These are phyloP conservation scores for Trachymyrmex septentrionalis DNA, from an alignment of 1,140 invertebrate species.

Conservation along the genomic window DNA sequence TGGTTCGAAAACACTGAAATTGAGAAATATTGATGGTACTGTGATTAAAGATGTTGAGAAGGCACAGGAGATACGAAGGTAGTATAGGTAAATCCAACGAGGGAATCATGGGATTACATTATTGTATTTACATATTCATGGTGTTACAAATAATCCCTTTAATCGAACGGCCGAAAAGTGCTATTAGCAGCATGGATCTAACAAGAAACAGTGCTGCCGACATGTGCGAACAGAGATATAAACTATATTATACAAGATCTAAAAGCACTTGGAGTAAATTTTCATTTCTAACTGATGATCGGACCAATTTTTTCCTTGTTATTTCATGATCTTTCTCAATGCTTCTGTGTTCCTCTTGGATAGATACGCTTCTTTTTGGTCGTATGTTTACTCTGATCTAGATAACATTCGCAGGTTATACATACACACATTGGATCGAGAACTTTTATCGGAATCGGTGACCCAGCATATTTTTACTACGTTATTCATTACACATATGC, in stretches of 20 bases:
- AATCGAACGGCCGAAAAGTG: constrained; percentile 71
- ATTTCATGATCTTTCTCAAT: constrained; percentile 56
- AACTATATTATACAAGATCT: constrained; percentile 47
- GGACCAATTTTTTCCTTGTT: constrained; percentile 70
- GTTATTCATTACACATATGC: constrained; percentile 62
- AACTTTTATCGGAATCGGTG: constrained; percentile 73
- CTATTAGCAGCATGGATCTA: constrained; percentile 73
- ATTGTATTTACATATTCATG: constrained; percentile 31
- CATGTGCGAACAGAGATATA: constrained; percentile 43
- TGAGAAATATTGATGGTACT: constrained; percentile 40
- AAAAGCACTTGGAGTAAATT: constrained; percentile 33
- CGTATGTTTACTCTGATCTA: constrained; percentile 64
- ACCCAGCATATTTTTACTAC: constrained; percentile 74
- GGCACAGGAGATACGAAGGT: background rate
- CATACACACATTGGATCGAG: constrained; percentile 39
- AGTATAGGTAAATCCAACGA: constrained; percentile 1
- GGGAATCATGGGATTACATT: constrained; percentile 26
- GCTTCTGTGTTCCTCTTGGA: constrained; percentile 71
- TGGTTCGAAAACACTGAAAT: constrained; percentile 23
- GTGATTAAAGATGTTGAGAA: constrained; percentile 50
- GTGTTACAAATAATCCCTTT: constrained; percentile 48
- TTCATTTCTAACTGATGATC: constrained; percentile 66
- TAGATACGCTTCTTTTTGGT: constrained; percentile 61
- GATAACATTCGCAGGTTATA: constrained; percentile 56
- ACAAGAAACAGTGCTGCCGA: constrained; percentile 61